Base-by-base conservation (phyloP, 2,888 invertebrate genomes). In the Prosopocoilus inquinatus region DNA sequence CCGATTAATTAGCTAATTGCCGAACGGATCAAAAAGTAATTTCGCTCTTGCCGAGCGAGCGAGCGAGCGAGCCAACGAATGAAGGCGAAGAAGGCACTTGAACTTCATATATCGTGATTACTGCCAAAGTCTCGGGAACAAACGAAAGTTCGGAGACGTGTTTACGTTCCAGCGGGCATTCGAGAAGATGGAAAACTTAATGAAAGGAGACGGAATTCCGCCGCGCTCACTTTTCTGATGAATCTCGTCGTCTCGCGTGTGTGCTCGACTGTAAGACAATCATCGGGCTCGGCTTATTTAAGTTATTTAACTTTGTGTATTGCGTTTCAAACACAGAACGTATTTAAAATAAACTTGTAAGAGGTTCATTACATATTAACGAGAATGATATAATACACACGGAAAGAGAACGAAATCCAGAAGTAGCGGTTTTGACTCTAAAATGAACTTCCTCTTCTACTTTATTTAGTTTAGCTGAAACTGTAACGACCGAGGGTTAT, bases 91-190 rank as follows among this genome's bases (percentile, higher is more conserved):
- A 28, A 28, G 5, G 56, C 48, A 57, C 59, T 60, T 61, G 59
- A 63, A 62, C 57, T 58, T 62, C 62, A 64, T 66, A 63, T 63
- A 65, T 66, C 63, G 61, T 63, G 62, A 66, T 66, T 64, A 64
- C 58, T 66, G 65, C 62, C 63, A 63, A 64, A 59, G 48, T 64
- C 61, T 56, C 58, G 57, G 61, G 61, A 67, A 63, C 65, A 65
- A 67, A 66, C 64, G 62, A 62, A 67, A 64, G 60, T 64, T 54
- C 54, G 56, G 64, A 59, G 65, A 65, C 65, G 64, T 67, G 59
- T 64, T 67, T 65, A 67, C 65, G 64, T 64, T 61, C 57, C 57
- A 62, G 61, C 64, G 62, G 64, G 64, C 66, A 64, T 60, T 60
- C 57, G 59, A 64, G 66, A 66, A 63, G 63, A 63, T 60, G 62